Evolutionary conservation across 2,888 invertebrate species (phyloP), one percentile per base, ranked within the genome.

Genomic region (Caenorhabditis panamensis): DNA sequence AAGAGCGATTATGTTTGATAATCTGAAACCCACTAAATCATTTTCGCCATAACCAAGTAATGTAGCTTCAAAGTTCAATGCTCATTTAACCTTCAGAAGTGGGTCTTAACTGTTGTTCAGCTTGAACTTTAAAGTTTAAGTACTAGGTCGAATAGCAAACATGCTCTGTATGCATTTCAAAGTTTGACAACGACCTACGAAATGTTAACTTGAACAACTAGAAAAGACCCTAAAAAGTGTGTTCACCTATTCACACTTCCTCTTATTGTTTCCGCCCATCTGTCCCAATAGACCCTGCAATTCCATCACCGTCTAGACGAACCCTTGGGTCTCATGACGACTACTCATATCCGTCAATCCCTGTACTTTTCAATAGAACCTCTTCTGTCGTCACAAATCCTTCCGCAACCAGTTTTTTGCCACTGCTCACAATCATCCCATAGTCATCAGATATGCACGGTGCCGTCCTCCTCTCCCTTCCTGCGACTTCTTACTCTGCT

Each of bases 361-460:
- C 2, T 13, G 41, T 13, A 41, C 41, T 41, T 41, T 41, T 41
- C 11, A 41, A 41, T 41, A 41, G 31, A n/a, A n/a, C 31, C 13
- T 6, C 13, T 13, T 13, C 5, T 13, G n/a, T 18, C 47, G 47
- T 20, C 47, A 47, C 18, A 47, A 47, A 47, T 47, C 47, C 47
- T 47, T 20, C 47, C 47, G 9, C n/a, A 47, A 47, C 47, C 47
- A 47, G 47, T 18, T 47, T 41, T 16, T 31, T 31, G 41, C n/a
- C 5, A 36, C 28, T 36, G 26, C 28, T 31, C 56, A 28, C n/a
- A 31, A 36, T 31, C 56, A 31, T n/a, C 18, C 47, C 18, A 1
- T 18, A 16, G 20, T 56, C 56, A 56, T 56, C 56, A 56, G 36
- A 56, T 56, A 56, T 56, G 31, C 56, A 56, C 56, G 56, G 18